Evolutionary conservation across 1,140 invertebrate genomes (phyloP), one percentile per base, ranked within the genome.

Genomic region (Radopholus similis): DNA sequence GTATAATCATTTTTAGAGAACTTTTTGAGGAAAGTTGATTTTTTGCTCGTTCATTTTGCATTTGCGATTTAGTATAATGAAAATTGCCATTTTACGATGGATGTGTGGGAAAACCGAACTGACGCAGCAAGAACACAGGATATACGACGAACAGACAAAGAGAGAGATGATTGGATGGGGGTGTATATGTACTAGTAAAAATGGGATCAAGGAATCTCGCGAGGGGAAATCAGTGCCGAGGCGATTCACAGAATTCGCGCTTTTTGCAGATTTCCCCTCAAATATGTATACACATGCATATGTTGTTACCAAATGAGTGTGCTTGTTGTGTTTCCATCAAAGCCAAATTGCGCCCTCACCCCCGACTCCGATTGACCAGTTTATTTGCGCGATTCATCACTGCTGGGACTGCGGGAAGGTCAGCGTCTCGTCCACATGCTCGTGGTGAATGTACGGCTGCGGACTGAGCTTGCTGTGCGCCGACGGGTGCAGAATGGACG

Each of bases 401-500:
- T 58, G 28, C 47, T 49, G 47, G 32, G 42, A 49, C 32, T 59
- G 66, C 15, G 66, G 63, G 34, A 55, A 47, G 30, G 64, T 49
- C 40, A 68, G 8, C 6, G 63, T 55, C 18, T 68, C 66, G 30
- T 68, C 66, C 5, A 32, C 71, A 32, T 75, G 74, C 40, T 75
- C 73, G 59, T 75, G 73, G 55, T 82, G 80, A 35, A 82, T 73
- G 47, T 76, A 72, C n/a, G 80, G 78, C 26, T 74, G 66, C n/a
- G 79, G 79, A 37, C 68, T 74, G 30, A 81, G 64, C 47, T 81
- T 81, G 51, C 73, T 75, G 38, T 81, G 78, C 23, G 72, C 79
- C 40, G 77, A 77, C 18, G 79, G 79, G 51, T 81, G 75, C 58
- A 81, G 60, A 56, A 81, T 81, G 32, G 79, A 81, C 3, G 79